Evolutionary conservation across 2,797 vertebrate species (phyloP), one percentile per base, ranked within the genome.

Genomic region (Enteromius thamalakanensis): DNA sequence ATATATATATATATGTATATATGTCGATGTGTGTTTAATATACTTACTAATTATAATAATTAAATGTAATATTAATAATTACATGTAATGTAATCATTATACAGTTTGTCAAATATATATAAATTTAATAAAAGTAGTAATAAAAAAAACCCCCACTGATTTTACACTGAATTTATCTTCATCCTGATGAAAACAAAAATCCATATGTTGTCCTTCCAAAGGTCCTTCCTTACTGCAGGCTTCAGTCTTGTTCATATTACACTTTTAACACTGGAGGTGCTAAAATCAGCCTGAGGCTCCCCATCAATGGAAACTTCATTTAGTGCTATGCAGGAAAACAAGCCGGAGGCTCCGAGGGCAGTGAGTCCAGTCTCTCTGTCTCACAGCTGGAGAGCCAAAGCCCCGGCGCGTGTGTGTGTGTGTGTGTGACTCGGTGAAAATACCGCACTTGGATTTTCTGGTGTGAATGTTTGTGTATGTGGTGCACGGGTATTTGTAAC

Each of bases 291-390:
- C 17, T 15, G 37, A 14, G 23, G 68, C 17, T 68, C 76, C 75
- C 29, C 76, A 67, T 85, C 76, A 82, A 42, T 85, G 76, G 83
- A 81, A 84, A 83, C 42, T 84, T 87, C 40, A 79, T 86, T 79
- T 85, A 86, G 79, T 83, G 75, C 10, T 64, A 67, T 82, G 79
- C 79, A 77, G 82, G 51, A 55, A 84, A 81, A 87, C 76, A 82
- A 64, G 80, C 86, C 76, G 64, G 40, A 78, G 86, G 80, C 83
- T 82, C 71, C 51, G 87, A 71, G 75, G 86, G 69, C 80, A 82
- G 23, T 11, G 26, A 82, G 47, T 75, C 55, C 55, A 49, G 47
- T 49, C 49, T 11, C 64, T 75, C 60, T 74, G 69, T 82, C 40
- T 84, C 84, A 76, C 70, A 82, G 86, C 26, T 81, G 71, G 84